Conservation (phyloP, 2,113 vertebrate species). For the Oxygymnocypris stewartii region DNA sequence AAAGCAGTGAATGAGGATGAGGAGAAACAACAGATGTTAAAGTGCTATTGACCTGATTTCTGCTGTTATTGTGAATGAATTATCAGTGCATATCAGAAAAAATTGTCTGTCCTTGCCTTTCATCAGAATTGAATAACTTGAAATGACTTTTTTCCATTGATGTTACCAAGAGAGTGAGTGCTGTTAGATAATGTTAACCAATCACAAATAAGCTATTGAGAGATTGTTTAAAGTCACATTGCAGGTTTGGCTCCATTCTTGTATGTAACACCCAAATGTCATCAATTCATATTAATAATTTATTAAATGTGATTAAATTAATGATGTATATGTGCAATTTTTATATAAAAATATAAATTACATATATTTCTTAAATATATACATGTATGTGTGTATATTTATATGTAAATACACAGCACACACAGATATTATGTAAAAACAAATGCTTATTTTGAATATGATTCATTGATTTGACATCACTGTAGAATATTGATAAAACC, state of each 20-base stretch:
- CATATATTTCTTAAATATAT: no score
- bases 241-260: background rate
- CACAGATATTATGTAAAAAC: no score
- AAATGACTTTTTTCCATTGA: background rate
- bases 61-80: background rate
- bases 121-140: background rate
- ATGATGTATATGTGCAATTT: no score
- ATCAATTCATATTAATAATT: background rate
- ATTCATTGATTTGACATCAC: no score
- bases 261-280: background rate
- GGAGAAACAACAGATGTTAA: background rate
- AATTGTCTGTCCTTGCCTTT: background rate
- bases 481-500: background rate
- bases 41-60: background rate
- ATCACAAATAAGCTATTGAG: background rate
- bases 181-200: background rate
- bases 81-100: background rate
- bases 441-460: no score
- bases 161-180: background rate
- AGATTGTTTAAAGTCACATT: background rate
- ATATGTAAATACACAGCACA: no score
- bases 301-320: background rate
- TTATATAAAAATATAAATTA: no score
- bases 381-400: no score
- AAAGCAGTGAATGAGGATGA: background rate